These are phyloP conservation scores for Plumapathes pennacea DNA, from an alignment of 92 coral and sea anemone species.

Conservation along the genomic window DNA sequence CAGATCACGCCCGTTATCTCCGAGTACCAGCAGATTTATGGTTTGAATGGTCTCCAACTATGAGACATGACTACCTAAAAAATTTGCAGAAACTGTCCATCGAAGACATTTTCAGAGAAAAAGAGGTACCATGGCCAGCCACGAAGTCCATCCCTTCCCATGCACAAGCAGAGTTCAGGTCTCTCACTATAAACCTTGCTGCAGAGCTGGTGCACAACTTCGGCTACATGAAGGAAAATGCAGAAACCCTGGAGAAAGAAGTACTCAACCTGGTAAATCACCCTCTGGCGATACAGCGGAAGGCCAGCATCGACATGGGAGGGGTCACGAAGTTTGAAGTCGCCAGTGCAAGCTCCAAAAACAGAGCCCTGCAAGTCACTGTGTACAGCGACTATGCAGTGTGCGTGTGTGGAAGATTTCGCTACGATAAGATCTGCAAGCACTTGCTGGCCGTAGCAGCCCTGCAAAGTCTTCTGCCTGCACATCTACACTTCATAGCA, in stretches of 20 bases:
- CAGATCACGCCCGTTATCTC: conserved; percentile 20
- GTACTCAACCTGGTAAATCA: conserved; percentile 15
- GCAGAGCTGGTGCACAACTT: conserved; percentile 1
- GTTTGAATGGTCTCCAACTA: conserved; percentile 30
- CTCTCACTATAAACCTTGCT: conserved; percentile 23
- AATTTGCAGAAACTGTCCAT: conserved; percentile 10
- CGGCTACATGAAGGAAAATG: conserved; percentile 16
- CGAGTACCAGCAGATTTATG: conserved; percentile 42
- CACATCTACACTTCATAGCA: conserved; percentile 5
- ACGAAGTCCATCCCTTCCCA: conserved; percentile 5
- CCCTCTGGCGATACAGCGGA: conserved; percentile 32
- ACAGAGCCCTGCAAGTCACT: conserved; percentile 16
- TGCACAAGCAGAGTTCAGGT: conserved; percentile 14
- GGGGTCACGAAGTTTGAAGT: conserved; percentile 32
- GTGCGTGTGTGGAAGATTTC: conserved; percentile 25
- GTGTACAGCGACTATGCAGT: conserved; percentile 22
- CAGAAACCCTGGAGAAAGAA: conserved; percentile 7
- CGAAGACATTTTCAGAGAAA: conserved; percentile 11
- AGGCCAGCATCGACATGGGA: conserved; percentile 16
- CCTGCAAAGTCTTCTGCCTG: conserved; percentile 2
- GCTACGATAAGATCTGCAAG: conserved; percentile 34
- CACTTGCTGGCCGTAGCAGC: conserved; percentile 50
- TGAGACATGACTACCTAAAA: conserved; percentile 4
- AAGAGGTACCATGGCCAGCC: conserved; percentile 27
- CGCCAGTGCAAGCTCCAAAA: conserved; percentile 20